Evolutionary conservation across 2,797 vertebrate genomes (phyloP).

Genomic region (Sebastiscus albofasciatus): DNA sequence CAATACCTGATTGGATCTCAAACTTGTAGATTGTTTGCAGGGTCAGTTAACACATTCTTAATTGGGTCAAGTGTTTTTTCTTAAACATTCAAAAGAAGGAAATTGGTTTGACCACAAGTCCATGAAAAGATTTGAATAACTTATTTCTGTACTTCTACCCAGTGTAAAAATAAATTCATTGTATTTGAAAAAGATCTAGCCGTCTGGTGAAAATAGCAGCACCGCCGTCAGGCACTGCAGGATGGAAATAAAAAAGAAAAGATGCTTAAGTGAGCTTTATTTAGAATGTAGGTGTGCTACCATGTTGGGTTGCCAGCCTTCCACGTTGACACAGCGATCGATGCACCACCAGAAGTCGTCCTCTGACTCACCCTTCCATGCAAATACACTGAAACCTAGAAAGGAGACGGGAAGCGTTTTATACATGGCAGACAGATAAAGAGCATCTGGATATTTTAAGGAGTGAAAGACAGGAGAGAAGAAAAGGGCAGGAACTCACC

Average conservation of each 20-base stretch:
- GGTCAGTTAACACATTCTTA: not conserved
- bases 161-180: not conserved
- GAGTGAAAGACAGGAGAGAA: not conserved
- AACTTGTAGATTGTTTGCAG: not conserved
- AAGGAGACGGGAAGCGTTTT: not conserved
- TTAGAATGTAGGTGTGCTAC: slow-evolving; percentile 70
- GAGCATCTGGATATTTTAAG: not conserved
- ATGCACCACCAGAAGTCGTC: slow-evolving; percentile 99
- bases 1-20: not conserved
- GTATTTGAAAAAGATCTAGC: not conserved
- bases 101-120: not conserved
- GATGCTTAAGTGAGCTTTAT: not conserved
- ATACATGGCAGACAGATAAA: not conserved
- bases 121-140: not conserved
- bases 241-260: not conserved
- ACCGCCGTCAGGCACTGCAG: not conserved
- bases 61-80: not conserved
- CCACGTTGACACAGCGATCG: slow-evolving; percentile 96
- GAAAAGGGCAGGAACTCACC: slow-evolving; percentile 76
- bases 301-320: slow-evolving; percentile 99
- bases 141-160: not conserved
- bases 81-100: not conserved
- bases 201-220: not conserved
- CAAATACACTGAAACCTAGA: slow-evolving; percentile 95
- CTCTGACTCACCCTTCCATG: slow-evolving; percentile 98